Base-by-base conservation (phyloP, 2,113 vertebrate species). In the Caretta caretta region DNA sequence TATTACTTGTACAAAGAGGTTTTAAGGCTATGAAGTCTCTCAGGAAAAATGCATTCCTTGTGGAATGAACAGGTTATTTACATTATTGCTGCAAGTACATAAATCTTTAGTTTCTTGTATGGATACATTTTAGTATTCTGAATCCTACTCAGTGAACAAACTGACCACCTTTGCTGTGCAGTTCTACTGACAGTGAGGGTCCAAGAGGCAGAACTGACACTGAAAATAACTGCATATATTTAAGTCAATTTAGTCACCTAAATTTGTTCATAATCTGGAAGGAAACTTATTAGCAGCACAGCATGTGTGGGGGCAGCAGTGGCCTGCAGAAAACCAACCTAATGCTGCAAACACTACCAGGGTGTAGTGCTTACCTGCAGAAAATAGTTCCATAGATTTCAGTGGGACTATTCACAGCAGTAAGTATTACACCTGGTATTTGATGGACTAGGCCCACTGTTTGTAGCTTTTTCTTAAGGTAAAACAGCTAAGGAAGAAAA, bases 211-310 rank as follows among this genome's bases (percentile, higher is more conserved):
- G 1, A 1, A 3, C 2, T 0, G 83, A 8, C 10, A 3, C 27
- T 24, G 62, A 0, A 81, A 69, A 2, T 5, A 1, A 4, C 1
- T 1, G 1, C 1, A 5, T 8, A 31, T 38, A 8, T 5, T 10
- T 0, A 1, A 50, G 62, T 50, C 48, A 6, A 5, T 4, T 57
- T 14, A 9, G 4, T 2, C 19, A 13, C 5, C 0, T 11, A 3
- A 0, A 19, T 29, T 48, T 25, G 35, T 22, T n/a, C 65, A 38
- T 72, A 72, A 69, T 20, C 35, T 65, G 5, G 69, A 42, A 25
- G 50, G 0, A 38, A 13, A 0, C 0, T 1, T 27, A 4, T 12
- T 31, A 38, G 35, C 57, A 2, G 2, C 78, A 13, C 69, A 2
- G 38, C 51, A 27, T 1, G 38, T 24, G 4, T 8, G 8, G 87